phyloP scores from a whole-genome alignment of 2,888 invertebrate species.

The Andrena camellia region DNA sequence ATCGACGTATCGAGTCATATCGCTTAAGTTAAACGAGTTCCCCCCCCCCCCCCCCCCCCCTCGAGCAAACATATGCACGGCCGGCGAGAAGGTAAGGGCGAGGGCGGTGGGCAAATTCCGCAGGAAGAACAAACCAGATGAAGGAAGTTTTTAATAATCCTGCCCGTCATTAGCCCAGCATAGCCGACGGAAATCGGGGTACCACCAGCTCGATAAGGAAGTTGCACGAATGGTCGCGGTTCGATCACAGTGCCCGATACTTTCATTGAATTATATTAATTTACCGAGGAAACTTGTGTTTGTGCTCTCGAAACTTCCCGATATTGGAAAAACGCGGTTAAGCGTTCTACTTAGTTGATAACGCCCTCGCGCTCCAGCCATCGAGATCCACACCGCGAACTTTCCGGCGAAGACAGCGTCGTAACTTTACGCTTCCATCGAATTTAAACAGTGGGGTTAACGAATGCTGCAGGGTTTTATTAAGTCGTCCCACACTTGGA shows the following conservation, averaged over 20 bases:
- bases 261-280: conserved; percentile 24
- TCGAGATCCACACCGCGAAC: background rate
- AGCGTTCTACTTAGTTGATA: conserved; percentile 24
- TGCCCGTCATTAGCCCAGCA: conserved; percentile 18
- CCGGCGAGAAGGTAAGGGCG: conserved; percentile 1
- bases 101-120: conserved; percentile 20
- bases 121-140: conserved; percentile 39
- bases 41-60: conserved; percentile 39
- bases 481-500: background rate
- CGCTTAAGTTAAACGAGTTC: conserved; percentile 77
- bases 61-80: conserved; percentile 57
- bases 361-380: background rate
- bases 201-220: conserved; percentile 8
- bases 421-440: conserved; percentile 5
- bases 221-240: background rate
- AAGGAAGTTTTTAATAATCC: conserved; percentile 57
- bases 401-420: background rate
- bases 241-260: conserved; percentile 5
- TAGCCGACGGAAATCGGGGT: background rate
- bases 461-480: background rate
- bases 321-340: conserved; percentile 12
- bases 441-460: conserved; percentile 25
- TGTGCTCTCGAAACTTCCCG: background rate
- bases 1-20: conserved; percentile 73
- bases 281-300: background rate